These are phyloP conservation scores for Capreolus pygargus DNA, from an alignment of 2,113 vertebrate genomes.

Conservation along the genomic window DNA sequence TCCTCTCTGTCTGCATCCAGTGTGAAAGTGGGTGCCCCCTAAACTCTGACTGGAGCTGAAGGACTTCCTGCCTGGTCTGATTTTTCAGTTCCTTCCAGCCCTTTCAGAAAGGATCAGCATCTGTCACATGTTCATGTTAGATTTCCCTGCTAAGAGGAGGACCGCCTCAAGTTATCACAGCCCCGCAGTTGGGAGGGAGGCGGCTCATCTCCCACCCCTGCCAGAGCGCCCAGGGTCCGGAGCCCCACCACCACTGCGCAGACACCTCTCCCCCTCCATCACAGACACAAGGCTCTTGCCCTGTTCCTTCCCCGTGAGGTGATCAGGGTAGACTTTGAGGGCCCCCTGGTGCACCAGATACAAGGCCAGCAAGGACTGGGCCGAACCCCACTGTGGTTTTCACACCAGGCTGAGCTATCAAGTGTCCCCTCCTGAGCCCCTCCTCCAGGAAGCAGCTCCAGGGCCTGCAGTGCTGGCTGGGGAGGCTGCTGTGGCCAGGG, in stretches of 20 bases:
- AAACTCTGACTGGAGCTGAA: neutral
- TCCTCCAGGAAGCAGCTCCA: neutral
- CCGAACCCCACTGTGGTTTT: neutral
- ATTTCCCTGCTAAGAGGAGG: neutral
- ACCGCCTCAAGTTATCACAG: neutral
- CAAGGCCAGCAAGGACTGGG: neutral
- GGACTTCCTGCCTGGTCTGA: neutral
- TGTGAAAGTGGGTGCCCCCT: slow-evolving; percentile 33
- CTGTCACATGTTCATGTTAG: neutral
- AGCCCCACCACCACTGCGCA: neutral
- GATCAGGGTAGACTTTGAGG: neutral
- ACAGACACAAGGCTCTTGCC: neutral
- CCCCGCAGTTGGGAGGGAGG: accelerated
- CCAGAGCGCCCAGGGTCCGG: neutral
- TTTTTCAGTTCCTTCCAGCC: neutral
- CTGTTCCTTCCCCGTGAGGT: neutral
- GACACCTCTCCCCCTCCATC: neutral
- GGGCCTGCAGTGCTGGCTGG: neutral
- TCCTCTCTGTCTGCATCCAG: neutral
- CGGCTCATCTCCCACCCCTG: neutral
- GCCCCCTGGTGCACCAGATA: neutral
- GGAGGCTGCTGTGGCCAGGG: neutral
- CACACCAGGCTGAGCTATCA: neutral
- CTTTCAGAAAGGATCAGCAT: neutral
- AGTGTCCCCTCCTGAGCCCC: neutral